Percentiles rank a stretch among this genome's conserved stretches.
phyloP scores from a whole-genome alignment of 2,113 vertebrate species.

The Madoqua kirkii region DNA sequence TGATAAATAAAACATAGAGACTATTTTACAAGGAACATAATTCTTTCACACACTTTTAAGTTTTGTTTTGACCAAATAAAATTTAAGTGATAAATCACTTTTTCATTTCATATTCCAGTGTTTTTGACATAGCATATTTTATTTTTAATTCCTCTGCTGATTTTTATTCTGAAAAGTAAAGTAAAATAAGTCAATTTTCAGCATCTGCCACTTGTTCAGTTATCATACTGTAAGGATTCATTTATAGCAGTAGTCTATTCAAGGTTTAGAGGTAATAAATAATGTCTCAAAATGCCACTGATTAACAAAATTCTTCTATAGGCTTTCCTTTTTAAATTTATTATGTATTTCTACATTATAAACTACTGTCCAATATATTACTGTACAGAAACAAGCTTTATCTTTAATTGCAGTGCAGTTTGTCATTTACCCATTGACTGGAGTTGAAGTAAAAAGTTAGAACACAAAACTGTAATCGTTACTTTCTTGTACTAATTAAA shows the following conservation, averaged over 20 bases:
- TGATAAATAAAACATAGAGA: constrained; percentile 19
- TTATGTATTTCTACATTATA: background rate
- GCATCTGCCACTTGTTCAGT: background rate
- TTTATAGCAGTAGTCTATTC: background rate
- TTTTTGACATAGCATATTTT: constrained; percentile 22
- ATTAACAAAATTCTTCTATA: background rate
- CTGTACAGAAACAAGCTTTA: background rate
- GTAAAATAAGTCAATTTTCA: constrained; percentile 21
- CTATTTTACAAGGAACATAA: constrained; percentile 38
- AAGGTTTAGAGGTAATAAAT: background rate
- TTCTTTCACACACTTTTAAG: background rate
- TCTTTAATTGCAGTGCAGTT: constrained; percentile 28
- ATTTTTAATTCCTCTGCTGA: constrained; percentile 26
- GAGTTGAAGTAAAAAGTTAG: constrained; percentile 19
- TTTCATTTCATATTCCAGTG: constrained; percentile 15
- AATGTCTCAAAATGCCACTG: background rate
- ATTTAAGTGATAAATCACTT: constrained; percentile 22
- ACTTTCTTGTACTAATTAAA: constrained; percentile 55
- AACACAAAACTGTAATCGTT: constrained; percentile 45
- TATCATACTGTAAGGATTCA: background rate
- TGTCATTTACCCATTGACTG: background rate
- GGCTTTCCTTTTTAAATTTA: background rate
- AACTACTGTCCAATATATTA: background rate
- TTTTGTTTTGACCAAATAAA: constrained; percentile 48
- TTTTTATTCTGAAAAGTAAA: constrained; percentile 46